Conservation (phyloP, 2,797 vertebrate species). For the Xerus rutilus region DNA sequence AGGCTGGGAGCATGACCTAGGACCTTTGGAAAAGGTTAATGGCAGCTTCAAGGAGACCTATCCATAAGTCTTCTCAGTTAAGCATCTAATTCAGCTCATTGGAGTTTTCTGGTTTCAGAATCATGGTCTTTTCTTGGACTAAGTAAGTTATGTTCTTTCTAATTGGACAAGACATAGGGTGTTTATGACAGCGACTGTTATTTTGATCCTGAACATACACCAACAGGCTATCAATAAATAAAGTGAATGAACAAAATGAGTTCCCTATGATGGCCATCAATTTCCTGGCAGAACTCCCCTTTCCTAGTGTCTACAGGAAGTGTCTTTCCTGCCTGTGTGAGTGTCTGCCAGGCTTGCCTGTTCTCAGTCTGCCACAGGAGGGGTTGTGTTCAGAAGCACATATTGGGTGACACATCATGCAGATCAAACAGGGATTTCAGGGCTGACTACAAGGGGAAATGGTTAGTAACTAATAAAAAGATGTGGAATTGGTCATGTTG, state of each 20-base stretch:
- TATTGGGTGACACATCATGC: slow-evolving; percentile 18
- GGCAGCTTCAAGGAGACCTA: neutral
- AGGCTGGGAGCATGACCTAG: neutral
- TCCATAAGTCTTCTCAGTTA: neutral
- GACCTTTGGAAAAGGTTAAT: neutral
- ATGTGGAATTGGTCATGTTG: slow-evolving; percentile 71
- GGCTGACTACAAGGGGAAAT: slow-evolving; percentile 62
- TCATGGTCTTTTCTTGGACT: neutral
- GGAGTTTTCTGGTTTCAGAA: slow-evolving; percentile 49
- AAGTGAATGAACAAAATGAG: neutral
- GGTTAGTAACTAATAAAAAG: slow-evolving; percentile 71
- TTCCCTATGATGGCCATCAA: neutral
- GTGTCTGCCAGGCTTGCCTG: neutral
- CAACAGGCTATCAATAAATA: neutral
- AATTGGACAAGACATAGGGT: neutral
- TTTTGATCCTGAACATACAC: neutral
- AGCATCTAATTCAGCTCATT: neutral
- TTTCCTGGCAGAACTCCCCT: neutral
- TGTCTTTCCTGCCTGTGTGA: neutral
- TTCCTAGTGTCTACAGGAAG: slow-evolving; percentile 15
- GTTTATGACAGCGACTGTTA: neutral
- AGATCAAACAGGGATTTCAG: slow-evolving; percentile 75
- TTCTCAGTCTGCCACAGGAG: neutral
- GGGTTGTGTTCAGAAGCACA: slow-evolving; percentile 37
- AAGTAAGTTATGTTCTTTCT: slow-evolving; percentile 53